These are phyloP conservation scores for Physocephala rufipes DNA, from an alignment of 2,888 invertebrate genomes.

Conservation along the genomic window DNA sequence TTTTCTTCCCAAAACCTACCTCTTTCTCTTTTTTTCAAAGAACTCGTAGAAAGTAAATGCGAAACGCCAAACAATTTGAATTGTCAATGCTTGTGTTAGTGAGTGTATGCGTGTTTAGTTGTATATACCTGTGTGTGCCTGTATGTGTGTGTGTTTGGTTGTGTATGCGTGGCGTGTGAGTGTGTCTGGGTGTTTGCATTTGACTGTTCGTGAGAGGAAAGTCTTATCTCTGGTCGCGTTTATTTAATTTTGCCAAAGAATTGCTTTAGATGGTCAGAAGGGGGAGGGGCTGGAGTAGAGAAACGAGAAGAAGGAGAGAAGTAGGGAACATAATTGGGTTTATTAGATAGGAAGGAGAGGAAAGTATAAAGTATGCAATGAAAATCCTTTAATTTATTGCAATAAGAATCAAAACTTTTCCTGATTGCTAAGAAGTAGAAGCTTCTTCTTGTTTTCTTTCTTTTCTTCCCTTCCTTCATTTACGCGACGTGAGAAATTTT, in stretches of 20 bases:
- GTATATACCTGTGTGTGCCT: no score
- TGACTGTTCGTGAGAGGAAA: no score
- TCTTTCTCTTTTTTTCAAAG: not conserved
- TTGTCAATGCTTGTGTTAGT: not conserved
- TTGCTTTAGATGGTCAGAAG: not conserved
- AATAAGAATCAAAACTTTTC: not conserved
- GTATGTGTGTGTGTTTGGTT: not conserved
- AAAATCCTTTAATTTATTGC: not conserved
- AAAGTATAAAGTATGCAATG: not conserved
- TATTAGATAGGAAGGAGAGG: no score
- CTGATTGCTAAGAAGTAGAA: no score
- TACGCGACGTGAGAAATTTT: conserved; percentile 28
- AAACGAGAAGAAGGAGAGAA: not conserved
- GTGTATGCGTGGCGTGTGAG: no score
- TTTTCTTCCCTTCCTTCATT: not conserved
- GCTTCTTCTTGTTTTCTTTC: not conserved
- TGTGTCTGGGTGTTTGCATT: no score
- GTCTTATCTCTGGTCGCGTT: no score
- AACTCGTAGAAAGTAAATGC: conserved; percentile 22
- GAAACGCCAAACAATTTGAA: conserved; percentile 15
- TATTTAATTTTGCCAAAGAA: not conserved
- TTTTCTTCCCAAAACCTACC: no score
- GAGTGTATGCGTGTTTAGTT: not conserved
- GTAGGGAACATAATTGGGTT: no score
- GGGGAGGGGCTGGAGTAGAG: not conserved